Conservation (phyloP, 2,113 vertebrate genomes). For the Halichoeres trimaculatus region DNA sequence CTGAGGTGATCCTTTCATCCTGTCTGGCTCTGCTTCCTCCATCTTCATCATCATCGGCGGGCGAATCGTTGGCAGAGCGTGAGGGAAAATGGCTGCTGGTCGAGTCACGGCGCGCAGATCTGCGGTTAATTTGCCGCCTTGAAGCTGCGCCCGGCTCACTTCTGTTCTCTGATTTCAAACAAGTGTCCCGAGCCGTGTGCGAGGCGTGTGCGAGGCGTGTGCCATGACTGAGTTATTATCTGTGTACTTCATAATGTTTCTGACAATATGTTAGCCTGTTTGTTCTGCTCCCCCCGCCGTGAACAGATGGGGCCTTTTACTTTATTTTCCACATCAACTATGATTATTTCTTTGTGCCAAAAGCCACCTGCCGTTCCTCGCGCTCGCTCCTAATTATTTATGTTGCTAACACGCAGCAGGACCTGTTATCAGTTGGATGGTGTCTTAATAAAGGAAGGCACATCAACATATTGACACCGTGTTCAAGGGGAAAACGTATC, state of each 20-base stretch:
- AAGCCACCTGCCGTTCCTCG: slow-evolving; percentile 97
- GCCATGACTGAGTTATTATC: slow-evolving; percentile 98
- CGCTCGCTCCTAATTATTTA: slow-evolving; percentile 99
- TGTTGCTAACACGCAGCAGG: slow-evolving; percentile 99
- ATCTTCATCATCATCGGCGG: slow-evolving; percentile 39
- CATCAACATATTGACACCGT: slow-evolving; percentile 99
- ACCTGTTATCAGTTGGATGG: slow-evolving; percentile 99
- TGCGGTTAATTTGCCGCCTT: slow-evolving; percentile 68
- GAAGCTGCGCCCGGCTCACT: slow-evolving; percentile 54
- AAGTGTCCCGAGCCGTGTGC: slow-evolving; percentile 81
- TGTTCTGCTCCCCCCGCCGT: slow-evolving; percentile 89
- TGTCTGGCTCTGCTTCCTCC: slow-evolving; percentile 12
- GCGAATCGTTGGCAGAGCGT: slow-evolving; percentile 59
- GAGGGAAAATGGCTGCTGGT: slow-evolving; percentile 60
- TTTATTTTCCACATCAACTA: slow-evolving; percentile 99
- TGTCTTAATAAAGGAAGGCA: slow-evolving; percentile 99
- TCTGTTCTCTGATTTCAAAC: slow-evolving; percentile 84
- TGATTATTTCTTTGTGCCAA: slow-evolving; percentile 99
- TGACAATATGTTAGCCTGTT: slow-evolving; percentile 99
- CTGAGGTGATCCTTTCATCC: slow-evolving; percentile 17
- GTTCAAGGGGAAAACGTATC: slow-evolving; percentile 96
- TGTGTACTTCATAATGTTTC: slow-evolving; percentile 99
- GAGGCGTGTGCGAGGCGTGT: slow-evolving; percentile 69
- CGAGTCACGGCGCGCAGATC: slow-evolving; percentile 37
- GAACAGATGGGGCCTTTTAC: slow-evolving; percentile 99